Evolutionary conservation across 2,797 vertebrate species (phyloP), one percentile per base, ranked within the genome.

Genomic region (Anguilla marmorata): DNA sequence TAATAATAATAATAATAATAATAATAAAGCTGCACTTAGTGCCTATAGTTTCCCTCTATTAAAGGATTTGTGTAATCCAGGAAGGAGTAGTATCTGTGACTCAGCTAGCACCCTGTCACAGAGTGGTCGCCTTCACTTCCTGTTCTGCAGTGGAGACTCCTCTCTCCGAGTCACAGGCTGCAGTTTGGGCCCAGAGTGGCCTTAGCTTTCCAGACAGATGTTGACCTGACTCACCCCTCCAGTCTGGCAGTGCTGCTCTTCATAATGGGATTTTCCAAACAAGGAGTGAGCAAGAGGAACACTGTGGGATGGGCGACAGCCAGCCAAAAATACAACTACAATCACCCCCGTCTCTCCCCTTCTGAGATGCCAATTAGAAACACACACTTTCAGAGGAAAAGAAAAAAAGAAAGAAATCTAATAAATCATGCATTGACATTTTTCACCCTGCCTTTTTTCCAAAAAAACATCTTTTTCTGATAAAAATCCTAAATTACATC

Each of bases 231-330:
- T 95, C 93, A 95, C 94, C 93, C 92, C 90, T 92, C 88, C 91
- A 93, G 95, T 95, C 95, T 95, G 93, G 93, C 93, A 94, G 90
- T 48, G 91, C 91, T 90, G 93, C 90, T 88, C 91, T 93, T 91
- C 91, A 93, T 94, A 94, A 96, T 93, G 92, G 94, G 94, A 95
- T 94, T 95, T 94, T 94, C 93, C 94, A 94, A 95, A 95, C 93
- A 94, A 94, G 93, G 92, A 94, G 91, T 86, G 93, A 93, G 94
- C 72, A 89, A 91, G 89, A 93, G 91, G 89, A 92, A 91, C 87
- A 91, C 88, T 91, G 91, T 88, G 92, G 91, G 91, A 92, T 90
- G 90, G 90, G 91, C 91, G 21, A 88, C 85, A 83, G 92, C 93
- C 91, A 93, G 91, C 92, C 92, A 93, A 90, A 54, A 91, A 93